Evolutionary conservation across 1,140 invertebrate species (phyloP).

Genomic region (Pseudomyrmex flavicornis): DNA sequence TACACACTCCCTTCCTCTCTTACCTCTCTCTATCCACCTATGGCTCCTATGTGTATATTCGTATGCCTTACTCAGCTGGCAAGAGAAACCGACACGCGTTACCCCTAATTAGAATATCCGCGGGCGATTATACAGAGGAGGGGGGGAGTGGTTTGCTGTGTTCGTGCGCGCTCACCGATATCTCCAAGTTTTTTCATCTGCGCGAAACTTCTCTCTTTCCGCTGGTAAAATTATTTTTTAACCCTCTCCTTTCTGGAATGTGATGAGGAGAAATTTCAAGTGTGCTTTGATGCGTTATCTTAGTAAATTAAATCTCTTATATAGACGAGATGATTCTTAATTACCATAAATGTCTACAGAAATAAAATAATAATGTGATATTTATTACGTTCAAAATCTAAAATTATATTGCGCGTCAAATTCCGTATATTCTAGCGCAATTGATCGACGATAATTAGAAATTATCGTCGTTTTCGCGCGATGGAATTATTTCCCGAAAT

Average conservation of each 20-base stretch:
- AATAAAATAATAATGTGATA: too few species aligned
- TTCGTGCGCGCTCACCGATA: neutral
- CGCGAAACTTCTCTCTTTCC: neutral
- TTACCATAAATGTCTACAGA: too few species aligned
- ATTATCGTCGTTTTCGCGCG: slow-evolving; percentile 8
- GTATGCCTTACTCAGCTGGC: slow-evolving; percentile 82
- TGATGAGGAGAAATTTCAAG: neutral
- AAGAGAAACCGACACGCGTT: slow-evolving; percentile 73
- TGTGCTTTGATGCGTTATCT: neutral
- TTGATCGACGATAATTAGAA: slow-evolving; percentile 50
- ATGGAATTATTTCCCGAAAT: slow-evolving; percentile 51
- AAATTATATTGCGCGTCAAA: neutral
- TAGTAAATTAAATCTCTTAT: neutral
- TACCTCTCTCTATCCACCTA: slow-evolving; percentile 33
- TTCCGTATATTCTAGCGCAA: neutral
- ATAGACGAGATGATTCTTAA: too few species aligned
- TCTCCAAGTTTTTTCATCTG: slow-evolving; percentile 2
- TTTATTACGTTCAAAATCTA: too few species aligned
- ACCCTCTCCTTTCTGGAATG: neutral
- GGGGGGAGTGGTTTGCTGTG: neutral
- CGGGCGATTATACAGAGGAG: slow-evolving; percentile 64
- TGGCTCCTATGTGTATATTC: slow-evolving; percentile 46
- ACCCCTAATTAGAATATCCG: slow-evolving; percentile 83
- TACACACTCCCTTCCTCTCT: slow-evolving; percentile 25
- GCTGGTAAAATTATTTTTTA: slow-evolving; percentile 12